These are phyloP conservation scores for Meriones psammophilus DNA, from an alignment of 2,797 vertebrate genomes.

Conservation along the genomic window DNA sequence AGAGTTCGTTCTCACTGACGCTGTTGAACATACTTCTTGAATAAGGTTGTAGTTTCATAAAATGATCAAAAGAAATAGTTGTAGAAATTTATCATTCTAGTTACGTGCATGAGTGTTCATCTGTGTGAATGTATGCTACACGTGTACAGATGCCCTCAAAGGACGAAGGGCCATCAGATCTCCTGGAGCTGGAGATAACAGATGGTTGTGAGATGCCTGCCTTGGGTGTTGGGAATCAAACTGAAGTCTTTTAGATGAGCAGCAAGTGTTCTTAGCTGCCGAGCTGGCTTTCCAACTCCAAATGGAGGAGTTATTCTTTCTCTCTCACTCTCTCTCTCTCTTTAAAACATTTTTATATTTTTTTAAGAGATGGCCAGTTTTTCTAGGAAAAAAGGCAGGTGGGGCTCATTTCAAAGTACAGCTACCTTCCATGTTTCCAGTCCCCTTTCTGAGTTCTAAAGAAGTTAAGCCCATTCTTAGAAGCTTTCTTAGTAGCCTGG, in stretches of 20 bases:
- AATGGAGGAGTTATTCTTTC: background rate
- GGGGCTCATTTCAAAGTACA: slow-evolving; percentile 42
- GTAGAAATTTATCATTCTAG: background rate
- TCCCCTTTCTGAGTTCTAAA: slow-evolving; percentile 55
- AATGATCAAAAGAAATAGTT: background rate
- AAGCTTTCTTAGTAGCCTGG: slow-evolving; percentile 51
- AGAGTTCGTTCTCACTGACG: slow-evolving; percentile 47
- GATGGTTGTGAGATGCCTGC: background rate
- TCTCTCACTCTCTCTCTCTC: background rate
- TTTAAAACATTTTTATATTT: background rate
- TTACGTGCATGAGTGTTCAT: no score
- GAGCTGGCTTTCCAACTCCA: background rate
- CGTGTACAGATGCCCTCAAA: background rate
- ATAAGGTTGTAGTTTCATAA: slow-evolving; percentile 21
- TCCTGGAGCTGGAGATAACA: background rate
- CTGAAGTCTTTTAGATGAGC: background rate
- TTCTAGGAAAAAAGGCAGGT: background rate
- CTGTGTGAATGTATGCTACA: background rate
- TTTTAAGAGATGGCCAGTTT: slow-evolving; percentile 48
- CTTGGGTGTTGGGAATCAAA: background rate
- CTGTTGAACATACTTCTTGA: slow-evolving; percentile 47
- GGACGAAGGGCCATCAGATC: background rate
- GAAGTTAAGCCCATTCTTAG: slow-evolving; percentile 60
- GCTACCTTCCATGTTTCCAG: slow-evolving; percentile 47
- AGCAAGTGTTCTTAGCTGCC: background rate